Conservation (phyloP, 2,888 invertebrate species). For the Archips crataeganus region DNA sequence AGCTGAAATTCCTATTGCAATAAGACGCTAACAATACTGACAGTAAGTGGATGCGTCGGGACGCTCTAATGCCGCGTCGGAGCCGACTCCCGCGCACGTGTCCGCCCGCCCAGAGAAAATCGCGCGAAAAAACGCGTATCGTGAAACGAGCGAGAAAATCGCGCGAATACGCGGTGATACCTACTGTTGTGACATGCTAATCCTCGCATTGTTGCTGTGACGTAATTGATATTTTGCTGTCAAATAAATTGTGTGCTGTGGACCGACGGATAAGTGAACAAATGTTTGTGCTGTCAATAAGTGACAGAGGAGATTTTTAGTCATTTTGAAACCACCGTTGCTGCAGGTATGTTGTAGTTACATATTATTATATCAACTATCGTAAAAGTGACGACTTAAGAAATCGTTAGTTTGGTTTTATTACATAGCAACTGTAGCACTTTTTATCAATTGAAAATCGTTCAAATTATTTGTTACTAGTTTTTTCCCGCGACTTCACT, state of each 20-base stretch:
- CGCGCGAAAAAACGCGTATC: constrained; percentile 41
- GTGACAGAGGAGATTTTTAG: constrained; percentile 58
- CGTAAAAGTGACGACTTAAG: not conserved
- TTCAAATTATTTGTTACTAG: not conserved
- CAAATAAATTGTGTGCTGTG: constrained; percentile 51
- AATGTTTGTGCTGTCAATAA: constrained; percentile 77
- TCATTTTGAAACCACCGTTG: constrained; percentile 51
- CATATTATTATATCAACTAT: not conserved
- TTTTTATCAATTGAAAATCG: not conserved
- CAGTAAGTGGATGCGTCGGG: constrained; percentile 68
- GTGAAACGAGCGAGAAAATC: constrained; percentile 33
- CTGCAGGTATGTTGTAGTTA: constrained; percentile 55
- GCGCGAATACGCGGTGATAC: constrained; percentile 32
- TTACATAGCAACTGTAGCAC: too few species aligned
- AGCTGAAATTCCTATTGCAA: constrained; percentile 56
- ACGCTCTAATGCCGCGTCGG: constrained; percentile 71
- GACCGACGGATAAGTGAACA: constrained; percentile 55
- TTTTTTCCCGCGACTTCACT: too few species aligned
- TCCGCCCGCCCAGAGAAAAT: constrained; percentile 75
- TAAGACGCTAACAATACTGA: constrained; percentile 68
- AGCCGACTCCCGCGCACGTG: constrained; percentile 79
- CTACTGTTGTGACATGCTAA: constrained; percentile 43
- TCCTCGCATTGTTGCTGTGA: constrained; percentile 43
- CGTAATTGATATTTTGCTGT: constrained; percentile 43
- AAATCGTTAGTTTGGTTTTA: not conserved